These are phyloP conservation scores for Aegithalos caudatus DNA, from an alignment of 2,113 vertebrate genomes.

Conservation along the genomic window DNA sequence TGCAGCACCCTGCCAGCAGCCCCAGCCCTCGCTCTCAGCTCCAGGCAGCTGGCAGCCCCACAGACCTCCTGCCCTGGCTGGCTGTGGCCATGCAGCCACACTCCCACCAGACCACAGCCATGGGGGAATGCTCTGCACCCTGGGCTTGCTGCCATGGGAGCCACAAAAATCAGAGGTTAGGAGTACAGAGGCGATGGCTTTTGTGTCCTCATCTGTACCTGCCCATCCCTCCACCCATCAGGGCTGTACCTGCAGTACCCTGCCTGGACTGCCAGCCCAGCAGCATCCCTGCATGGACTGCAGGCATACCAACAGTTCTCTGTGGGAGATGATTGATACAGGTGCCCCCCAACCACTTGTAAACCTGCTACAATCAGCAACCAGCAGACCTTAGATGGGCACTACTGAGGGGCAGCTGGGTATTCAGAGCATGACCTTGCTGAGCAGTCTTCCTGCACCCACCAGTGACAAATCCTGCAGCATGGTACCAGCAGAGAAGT, in stretches of 20 bases:
- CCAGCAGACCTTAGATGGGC: neutral
- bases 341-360: neutral
- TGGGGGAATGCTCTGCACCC: neutral
- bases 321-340: neutral
- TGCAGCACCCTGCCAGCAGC: slow-evolving; percentile 29
- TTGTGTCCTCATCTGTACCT: neutral
- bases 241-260: fast-evolving
- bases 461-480: neutral
- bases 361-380: neutral
- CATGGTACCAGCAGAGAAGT: fast-evolving
- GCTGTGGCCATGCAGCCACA: fast-evolving
- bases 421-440: neutral
- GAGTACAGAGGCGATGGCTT: fast-evolving
- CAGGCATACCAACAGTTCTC: neutral
- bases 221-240: neutral
- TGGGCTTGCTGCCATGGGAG: neutral
- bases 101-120: neutral
- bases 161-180: neutral
- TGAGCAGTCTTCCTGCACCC: neutral
- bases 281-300: neutral
- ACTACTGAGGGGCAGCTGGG: neutral
- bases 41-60: neutral
- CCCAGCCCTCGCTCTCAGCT: neutral
- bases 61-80: neutral
- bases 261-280: neutral